Conservation (phyloP, 2,888 invertebrate species). For the Merodon equestris region DNA sequence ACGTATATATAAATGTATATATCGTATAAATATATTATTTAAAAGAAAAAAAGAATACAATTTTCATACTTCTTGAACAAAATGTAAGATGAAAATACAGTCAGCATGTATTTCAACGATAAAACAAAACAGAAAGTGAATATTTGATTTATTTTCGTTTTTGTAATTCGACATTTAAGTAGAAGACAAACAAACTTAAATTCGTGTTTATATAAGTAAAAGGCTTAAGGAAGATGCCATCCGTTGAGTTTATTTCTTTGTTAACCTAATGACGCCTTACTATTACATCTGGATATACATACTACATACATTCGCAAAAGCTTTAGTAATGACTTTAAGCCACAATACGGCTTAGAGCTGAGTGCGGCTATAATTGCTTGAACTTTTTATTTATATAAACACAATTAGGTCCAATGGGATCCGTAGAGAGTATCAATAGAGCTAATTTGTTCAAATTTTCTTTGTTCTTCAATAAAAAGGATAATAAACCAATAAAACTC, state of each 20-base stretch:
- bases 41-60: constrained; percentile 29
- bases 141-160: constrained; percentile 15
- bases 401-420: constrained; percentile 44
- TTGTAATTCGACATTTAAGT: constrained; percentile 41
- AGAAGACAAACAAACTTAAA: constrained; percentile 27
- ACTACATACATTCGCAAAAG: no score
- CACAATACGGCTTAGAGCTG: no score
- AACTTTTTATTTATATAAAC: no score
- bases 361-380: no score
- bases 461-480: constrained; percentile 65
- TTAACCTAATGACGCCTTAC: no score
- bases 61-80: constrained; percentile 61
- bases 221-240: no score
- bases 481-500: constrained; percentile 9
- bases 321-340: no score
- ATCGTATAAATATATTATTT: no score
- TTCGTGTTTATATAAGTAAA: no score
- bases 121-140: constrained; percentile 7
- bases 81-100: constrained; percentile 33
- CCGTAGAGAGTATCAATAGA: constrained; percentile 61
- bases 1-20: constrained; percentile 60
- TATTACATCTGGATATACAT: no score
- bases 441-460: constrained; percentile 63
- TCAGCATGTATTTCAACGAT: no score
- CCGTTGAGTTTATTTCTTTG: no score